Evolutionary conservation across 2,888 invertebrate genomes (phyloP).

Genomic region (Cheilosia vernalis): DNA sequence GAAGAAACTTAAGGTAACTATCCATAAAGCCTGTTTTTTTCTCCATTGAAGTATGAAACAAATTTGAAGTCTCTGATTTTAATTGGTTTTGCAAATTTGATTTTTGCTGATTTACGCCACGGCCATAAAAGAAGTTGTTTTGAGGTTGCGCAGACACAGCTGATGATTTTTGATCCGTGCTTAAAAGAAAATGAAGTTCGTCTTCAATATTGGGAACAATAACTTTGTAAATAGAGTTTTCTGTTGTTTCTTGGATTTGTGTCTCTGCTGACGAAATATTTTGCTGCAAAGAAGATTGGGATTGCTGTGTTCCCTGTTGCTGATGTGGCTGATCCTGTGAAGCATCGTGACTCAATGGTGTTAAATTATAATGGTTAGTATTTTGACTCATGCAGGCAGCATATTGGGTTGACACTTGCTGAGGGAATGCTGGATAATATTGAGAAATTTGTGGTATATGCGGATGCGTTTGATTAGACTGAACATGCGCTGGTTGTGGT

Average conservation of each 20-base stretch:
- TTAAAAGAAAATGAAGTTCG: slow-evolving; percentile 91
- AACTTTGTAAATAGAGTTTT: slow-evolving; percentile 91
- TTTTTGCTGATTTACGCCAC: slow-evolving; percentile 65
- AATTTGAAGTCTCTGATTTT: slow-evolving; percentile 9
- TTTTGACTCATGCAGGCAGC: slow-evolving; percentile 82
- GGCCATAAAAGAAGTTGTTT: slow-evolving; percentile 47
- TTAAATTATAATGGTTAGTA: slow-evolving; percentile 66
- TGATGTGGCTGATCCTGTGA: slow-evolving; percentile 79
- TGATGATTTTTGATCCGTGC: slow-evolving; percentile 77
- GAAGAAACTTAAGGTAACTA: slow-evolving; percentile 91
- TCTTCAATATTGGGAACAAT: slow-evolving; percentile 95
- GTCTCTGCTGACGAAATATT: slow-evolving; percentile 59
- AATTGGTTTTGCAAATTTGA: slow-evolving; percentile 4
- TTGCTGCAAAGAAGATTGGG: slow-evolving; percentile 72
- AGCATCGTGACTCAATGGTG: slow-evolving; percentile 69
- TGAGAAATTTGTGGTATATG: slow-evolving; percentile 86
- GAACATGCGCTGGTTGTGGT: slow-evolving; percentile 89
- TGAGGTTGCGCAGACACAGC: slow-evolving; percentile 81
- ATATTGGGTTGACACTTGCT: slow-evolving; percentile 82
- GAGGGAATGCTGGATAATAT: slow-evolving; percentile 82
- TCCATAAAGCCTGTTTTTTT: slow-evolving; percentile 90
- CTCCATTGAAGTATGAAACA: slow-evolving; percentile 67
- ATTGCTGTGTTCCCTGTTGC: slow-evolving; percentile 76
- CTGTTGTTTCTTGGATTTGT: slow-evolving; percentile 81
- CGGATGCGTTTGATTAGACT: slow-evolving; percentile 89